A percentile compares a stretch with the other conserved stretches of the same genome.
phyloP scores from a whole-genome alignment of 2,797 vertebrate species.

The Anas capensis region DNA sequence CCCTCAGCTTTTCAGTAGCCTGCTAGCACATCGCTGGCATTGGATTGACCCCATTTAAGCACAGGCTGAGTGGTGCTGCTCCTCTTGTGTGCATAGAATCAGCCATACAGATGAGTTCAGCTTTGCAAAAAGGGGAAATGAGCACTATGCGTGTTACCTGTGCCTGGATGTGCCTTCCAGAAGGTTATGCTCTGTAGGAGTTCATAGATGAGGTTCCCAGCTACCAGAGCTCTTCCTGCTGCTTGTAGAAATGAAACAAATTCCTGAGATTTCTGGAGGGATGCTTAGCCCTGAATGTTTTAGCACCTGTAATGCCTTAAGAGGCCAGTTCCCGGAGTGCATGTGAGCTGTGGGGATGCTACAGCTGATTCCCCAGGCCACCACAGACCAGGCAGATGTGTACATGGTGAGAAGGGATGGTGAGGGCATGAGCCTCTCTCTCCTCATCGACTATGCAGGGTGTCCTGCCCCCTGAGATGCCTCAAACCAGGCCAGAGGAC shows the following conservation, averaged over 20 bases:
- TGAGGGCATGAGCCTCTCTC: neutral
- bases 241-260: neutral
- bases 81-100: fast-evolving
- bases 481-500: neutral
- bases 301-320: neutral
- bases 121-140: neutral
- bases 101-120: neutral
- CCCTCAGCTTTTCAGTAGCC: neutral
- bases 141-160: fast-evolving
- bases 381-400: neutral
- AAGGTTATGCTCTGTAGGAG: neutral
- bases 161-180: neutral
- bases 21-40: neutral
- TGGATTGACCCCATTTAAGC: neutral
- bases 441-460: neutral
- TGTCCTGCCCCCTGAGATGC: neutral
- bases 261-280: neutral
- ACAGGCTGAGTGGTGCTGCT: neutral
- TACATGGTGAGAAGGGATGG: fast-evolving
- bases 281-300: neutral
- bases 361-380: neutral
- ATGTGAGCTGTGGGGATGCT: neutral
- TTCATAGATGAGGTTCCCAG: neutral
- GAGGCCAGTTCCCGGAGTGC: fast-evolving
- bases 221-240: neutral